Conservation (phyloP, 2,888 invertebrate genomes). For the Hyalella azteca region DNA sequence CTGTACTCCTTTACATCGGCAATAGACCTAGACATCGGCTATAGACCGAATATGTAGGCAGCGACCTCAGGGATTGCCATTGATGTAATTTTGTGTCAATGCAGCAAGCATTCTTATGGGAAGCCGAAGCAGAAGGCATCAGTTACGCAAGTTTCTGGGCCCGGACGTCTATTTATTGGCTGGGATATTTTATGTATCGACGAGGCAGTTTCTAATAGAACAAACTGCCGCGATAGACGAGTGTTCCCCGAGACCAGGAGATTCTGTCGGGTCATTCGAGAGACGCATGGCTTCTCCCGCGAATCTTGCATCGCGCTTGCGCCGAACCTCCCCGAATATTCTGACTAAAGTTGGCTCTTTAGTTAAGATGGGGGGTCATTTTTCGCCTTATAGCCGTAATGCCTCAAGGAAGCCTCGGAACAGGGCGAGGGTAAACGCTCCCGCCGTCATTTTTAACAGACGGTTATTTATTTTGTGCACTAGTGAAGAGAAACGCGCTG, state of each 20-base stretch:
- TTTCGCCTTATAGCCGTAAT: slow-evolving; percentile 27
- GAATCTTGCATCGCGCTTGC: slow-evolving; percentile 15
- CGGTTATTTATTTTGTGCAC: not conserved
- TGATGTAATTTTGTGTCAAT: no score
- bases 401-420: slow-evolving; percentile 4
- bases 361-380: slow-evolving; percentile 29
- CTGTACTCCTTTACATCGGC: no score
- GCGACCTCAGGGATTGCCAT: no score
- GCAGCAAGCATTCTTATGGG: no score
- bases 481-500: slow-evolving; percentile 12
- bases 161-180: not conserved
- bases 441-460: not conserved
- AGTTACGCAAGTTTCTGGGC: no score
- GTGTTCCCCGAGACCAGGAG: not conserved
- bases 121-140: no score
- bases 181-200: not conserved
- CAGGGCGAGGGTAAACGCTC: not conserved
- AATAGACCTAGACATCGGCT: no score
- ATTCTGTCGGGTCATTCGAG: not conserved
- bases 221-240: slow-evolving; percentile 21
- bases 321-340: slow-evolving; percentile 1
- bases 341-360: slow-evolving; percentile 23
- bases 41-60: no score
- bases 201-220: slow-evolving; percentile 2
- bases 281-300: not conserved